Evolutionary conservation across 1,140 invertebrate species (phyloP).

Genomic region (Charaxes varanes): DNA sequence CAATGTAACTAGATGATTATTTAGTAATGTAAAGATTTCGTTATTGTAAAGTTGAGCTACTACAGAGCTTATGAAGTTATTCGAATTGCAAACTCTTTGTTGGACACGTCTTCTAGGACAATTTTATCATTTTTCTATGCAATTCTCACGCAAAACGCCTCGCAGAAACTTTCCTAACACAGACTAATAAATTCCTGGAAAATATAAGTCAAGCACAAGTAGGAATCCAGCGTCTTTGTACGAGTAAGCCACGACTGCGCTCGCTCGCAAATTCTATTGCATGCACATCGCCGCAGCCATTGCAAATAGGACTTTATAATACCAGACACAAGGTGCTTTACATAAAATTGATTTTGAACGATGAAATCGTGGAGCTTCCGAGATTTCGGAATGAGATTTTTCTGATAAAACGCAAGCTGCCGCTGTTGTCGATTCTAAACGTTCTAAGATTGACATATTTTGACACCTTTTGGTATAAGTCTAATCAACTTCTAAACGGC

Average conservation of each 20-base stretch:
- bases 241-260: slow-evolving; percentile 10
- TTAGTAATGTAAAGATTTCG: too few relatives aligned
- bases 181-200: slow-evolving; percentile 13
- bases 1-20: too few relatives aligned
- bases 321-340: slow-evolving; percentile 6
- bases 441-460: slow-evolving; percentile 9
- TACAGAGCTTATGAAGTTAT: too few relatives aligned
- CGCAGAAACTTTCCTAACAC: slow-evolving; percentile 2
- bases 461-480: slow-evolving; percentile 7
- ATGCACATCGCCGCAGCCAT: background rate
- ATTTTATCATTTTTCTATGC: background rate
- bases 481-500: too few relatives aligned
- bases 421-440: slow-evolving; percentile 13
- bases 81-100: too few relatives aligned
- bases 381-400: slow-evolving; percentile 19
- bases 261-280: slow-evolving; percentile 14
- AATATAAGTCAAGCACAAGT: slow-evolving; percentile 16
- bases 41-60: too few relatives aligned
- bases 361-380: slow-evolving; percentile 2
- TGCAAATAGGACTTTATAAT: slow-evolving; percentile 9
- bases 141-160: slow-evolving; percentile 1
- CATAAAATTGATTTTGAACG: slow-evolving; percentile 15
- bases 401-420: slow-evolving; percentile 14
- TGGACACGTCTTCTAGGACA: too few relatives aligned
- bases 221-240: slow-evolving; percentile 14